Conservation (phyloP, 2,888 invertebrate species). For the Aphidius colemani region DNA sequence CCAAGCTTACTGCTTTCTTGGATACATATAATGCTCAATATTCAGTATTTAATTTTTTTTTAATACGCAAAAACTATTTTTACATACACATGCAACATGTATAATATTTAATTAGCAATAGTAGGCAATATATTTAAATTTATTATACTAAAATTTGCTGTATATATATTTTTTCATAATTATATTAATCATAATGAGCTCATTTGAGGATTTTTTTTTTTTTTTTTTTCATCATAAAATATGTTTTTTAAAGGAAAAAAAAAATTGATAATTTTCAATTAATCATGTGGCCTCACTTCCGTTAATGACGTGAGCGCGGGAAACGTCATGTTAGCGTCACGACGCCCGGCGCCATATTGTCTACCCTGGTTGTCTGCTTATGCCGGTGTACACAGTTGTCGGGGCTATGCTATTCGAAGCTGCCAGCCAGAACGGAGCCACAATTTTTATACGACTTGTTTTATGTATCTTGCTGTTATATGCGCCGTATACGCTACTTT, state of each 20-base stretch:
- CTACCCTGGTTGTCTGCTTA: slow-evolving; percentile 49
- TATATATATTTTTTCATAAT: too few species aligned
- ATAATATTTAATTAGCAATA: too few species aligned
- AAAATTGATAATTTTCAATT: slow-evolving; percentile 28
- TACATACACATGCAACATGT: too few species aligned
- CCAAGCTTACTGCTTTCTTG: not conserved
- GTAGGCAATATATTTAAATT: too few species aligned
- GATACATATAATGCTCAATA: too few species aligned
- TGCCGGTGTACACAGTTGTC: slow-evolving; percentile 32
- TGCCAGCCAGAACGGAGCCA: slow-evolving; percentile 54
- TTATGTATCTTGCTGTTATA: too few species aligned
- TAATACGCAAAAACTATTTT: slow-evolving; percentile 28
- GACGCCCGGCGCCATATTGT: slow-evolving; percentile 59
- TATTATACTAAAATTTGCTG: too few species aligned
- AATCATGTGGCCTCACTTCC: slow-evolving; percentile 59
- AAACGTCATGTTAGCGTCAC: slow-evolving; percentile 53
- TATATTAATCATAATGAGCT: too few species aligned
- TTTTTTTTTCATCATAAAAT: too few species aligned
- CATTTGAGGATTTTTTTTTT: too few species aligned
- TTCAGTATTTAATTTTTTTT: slow-evolving; percentile 13
- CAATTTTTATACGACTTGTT: slow-evolving; percentile 17
- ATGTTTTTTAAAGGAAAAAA: too few species aligned
- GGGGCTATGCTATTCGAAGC: slow-evolving; percentile 31
- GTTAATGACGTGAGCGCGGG: slow-evolving; percentile 56
- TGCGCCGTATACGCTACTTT: slow-evolving; percentile 22